Evolutionary conservation across 2,113 vertebrate genomes (phyloP).

Genomic region (Bubo scandiacus): DNA sequence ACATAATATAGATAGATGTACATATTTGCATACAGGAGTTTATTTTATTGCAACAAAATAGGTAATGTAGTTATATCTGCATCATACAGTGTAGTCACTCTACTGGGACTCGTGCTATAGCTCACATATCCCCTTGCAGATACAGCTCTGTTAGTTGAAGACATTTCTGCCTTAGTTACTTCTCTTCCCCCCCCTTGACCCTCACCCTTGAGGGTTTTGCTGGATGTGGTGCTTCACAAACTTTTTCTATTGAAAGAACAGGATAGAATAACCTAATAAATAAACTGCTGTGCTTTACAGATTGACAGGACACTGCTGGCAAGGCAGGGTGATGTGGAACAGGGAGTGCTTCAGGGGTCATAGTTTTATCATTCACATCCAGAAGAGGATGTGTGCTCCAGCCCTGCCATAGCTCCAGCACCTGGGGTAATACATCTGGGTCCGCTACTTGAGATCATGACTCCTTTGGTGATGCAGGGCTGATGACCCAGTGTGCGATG

Average conservation of each 20-base stretch:
- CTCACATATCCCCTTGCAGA: background rate
- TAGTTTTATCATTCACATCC: background rate
- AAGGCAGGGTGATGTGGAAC: background rate
- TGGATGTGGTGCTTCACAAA: background rate
- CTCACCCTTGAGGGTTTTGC: background rate
- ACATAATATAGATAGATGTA: background rate
- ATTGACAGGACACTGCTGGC: background rate
- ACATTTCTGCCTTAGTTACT: background rate
- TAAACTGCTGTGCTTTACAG: background rate
- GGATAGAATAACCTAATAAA: background rate
- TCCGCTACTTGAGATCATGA: background rate
- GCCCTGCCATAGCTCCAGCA: background rate
- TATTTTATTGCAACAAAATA: background rate
- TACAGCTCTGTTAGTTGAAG: background rate
- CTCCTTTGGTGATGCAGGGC: background rate
- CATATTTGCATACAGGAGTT: background rate
- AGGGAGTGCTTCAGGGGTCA: background rate
- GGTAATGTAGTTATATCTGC: background rate
- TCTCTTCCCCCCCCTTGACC: accelerated
- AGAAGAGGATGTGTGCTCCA: background rate
- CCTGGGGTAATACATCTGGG: background rate
- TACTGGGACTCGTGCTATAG: background rate
- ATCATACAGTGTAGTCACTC: accelerated
- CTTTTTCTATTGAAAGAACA: background rate
- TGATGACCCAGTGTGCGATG: background rate